Evolutionary conservation across 2,113 vertebrate genomes (phyloP), one percentile per base, ranked within the genome.

Genomic region (Rhinoderma darwinii): DNA sequence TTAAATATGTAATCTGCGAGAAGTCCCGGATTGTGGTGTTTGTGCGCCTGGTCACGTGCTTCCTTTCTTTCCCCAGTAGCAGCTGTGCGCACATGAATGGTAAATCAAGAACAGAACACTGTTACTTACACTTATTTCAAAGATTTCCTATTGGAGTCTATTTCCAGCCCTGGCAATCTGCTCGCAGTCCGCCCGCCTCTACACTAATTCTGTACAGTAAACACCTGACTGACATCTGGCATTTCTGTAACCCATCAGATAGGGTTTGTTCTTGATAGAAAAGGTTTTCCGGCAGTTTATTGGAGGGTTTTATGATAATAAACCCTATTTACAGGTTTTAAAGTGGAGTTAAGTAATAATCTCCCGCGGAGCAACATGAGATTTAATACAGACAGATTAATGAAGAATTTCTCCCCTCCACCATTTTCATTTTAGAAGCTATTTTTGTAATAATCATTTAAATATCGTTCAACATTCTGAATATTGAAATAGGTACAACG

Each of bases 21-120:
- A 87, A 82, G 86, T 87, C 37, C 25, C 37, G 86, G 39, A 72
- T 74, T 87, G 61, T 74, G 50, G 20, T 87, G 66, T 54, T 87
- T 87, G 78, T 72, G 47, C 47, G 63, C 47, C 86, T 82, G 27
- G 79, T 75, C 86, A 87, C 77, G 44, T 80, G 78, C 54, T 82
- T 82, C 70, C 79, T 82, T 87, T 87, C 76, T 87, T 80, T 87
- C 68, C 47, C 51, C 0, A 85, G 89, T 88, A 88, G 89, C 91
- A 92, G 94, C 92, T 92, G 91, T 86, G 84, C 85, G 89, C 89
- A 87, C 88, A 90, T 93, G 92, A 93, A 93, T 92, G 92, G 92
- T 92, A 90, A 93, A 92, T 93, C 92, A 93, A 92, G 91, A 89
- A 89, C 92, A 82, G 86, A 75, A 82, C 79, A 87, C 86, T 87